These are phyloP conservation scores for Gadopsis bispinosus DNA, from an alignment of 2,797 vertebrate species.

Conservation along the genomic window DNA sequence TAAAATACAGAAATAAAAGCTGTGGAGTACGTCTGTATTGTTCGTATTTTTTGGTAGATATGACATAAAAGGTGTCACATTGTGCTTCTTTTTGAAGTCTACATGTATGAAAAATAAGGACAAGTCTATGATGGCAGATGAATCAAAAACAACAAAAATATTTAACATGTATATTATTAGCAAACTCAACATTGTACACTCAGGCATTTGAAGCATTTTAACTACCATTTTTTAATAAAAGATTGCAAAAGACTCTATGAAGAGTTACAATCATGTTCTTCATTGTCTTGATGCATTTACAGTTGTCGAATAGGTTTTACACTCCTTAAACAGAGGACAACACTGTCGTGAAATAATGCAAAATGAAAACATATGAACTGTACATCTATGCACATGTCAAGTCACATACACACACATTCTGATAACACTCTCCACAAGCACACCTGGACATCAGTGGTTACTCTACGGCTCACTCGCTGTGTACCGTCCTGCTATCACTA, in stretches of 20 bases:
- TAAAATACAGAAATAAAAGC: background rate
- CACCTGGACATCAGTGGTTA: conserved; percentile 88
- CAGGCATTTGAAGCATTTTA: conserved; percentile 55
- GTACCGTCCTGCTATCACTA: conserved; percentile 86
- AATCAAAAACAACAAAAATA: background rate
- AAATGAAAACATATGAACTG: conserved; percentile 75
- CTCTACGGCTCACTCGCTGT: conserved; percentile 86
- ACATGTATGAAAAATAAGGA: background rate
- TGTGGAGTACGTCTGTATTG: background rate
- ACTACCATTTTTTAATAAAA: conserved; percentile 79
- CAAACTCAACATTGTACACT: conserved; percentile 32
- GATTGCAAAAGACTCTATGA: conserved; percentile 78
- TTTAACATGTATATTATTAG: background rate
- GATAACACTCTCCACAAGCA: conserved; percentile 73
- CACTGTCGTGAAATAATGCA: conserved; percentile 77
- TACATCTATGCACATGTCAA: conserved; percentile 75
- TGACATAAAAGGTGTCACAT: background rate
- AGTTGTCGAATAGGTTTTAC: conserved; percentile 73
- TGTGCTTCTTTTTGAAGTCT: background rate
- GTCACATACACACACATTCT: conserved; percentile 65
- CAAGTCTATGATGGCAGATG: background rate
- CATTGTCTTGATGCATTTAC: conserved; percentile 84
- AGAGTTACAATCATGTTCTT: conserved; percentile 83
- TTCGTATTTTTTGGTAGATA: background rate
- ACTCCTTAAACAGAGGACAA: conserved; percentile 77